Base-by-base conservation (phyloP, 1,140 invertebrate species). In the Brachionus calyciflorus region DNA sequence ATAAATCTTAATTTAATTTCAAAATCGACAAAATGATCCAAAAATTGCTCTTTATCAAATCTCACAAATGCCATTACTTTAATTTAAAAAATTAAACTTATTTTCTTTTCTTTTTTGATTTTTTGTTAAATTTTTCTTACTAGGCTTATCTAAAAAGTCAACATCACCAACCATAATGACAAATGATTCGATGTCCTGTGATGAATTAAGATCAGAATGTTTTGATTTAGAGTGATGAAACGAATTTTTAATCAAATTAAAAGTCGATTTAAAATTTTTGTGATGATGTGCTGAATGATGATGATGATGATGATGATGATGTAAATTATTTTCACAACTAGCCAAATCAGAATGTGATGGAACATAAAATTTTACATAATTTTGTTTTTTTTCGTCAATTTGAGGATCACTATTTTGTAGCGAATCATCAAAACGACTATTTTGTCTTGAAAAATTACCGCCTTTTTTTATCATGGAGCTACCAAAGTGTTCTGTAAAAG, bases 1-100 rank as follows among this genome's bases (percentile, higher is more conserved):
- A 73, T 51, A 55, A 73, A 73, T 33, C 69, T 30, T n/a, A 73
- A 44, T 73, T 73, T 73, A 26, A 73, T 73, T 28, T 73, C 30
- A 51, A 51, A 73, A 1, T 73, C 69, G n/a, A 73, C n/a, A 21
- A 73, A 51, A 55, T 73, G 44, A 51, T 73, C 69, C 48, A 76
- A 24, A 48, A 76, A 55, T 48, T 76, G 73, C 9, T 55, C 73
- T 17, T 76, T 55, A 9, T 46, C 40, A 14, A 76, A 19, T 41
- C 76, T 26, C 1, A 77, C 76, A 24, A 77, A 68, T 37, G 76
- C 76, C 37, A 77, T 60, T 14, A 77, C 55, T 60, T 4, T 14
- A 12, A 55, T 14, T 28, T 28, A 30, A 55, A n/a, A 30, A 55
- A n/a, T 12, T 28, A 28, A n/a, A n/a, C n/a, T n/a, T 55, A 30